Evolutionary conservation across 2,888 invertebrate species (phyloP).

Genomic region (Chirona hameri): DNA sequence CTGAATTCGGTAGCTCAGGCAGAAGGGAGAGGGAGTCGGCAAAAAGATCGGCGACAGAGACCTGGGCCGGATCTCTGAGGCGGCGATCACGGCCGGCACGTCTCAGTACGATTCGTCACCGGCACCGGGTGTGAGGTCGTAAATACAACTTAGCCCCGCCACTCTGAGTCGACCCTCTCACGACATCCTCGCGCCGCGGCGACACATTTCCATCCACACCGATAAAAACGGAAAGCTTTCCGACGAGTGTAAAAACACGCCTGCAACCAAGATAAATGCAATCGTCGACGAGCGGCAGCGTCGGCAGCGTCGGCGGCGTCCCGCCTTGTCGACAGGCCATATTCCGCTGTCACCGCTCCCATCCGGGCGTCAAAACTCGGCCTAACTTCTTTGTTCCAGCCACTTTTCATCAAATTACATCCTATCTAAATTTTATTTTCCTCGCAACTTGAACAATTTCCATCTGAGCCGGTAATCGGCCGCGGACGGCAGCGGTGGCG

Average conservation of each 20-base stretch:
- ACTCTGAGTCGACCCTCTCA: background rate
- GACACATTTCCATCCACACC: background rate
- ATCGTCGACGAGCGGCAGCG: background rate
- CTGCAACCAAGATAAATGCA: slow-evolving; percentile 27
- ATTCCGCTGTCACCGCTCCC: background rate
- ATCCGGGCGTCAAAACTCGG: background rate
- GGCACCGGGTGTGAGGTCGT: background rate
- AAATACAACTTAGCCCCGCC: background rate
- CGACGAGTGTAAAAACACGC: slow-evolving; percentile 9
- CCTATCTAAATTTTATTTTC: slow-evolving; percentile 28
- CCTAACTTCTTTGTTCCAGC: slow-evolving; percentile 27
- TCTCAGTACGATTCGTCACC: background rate
- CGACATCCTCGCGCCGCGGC: background rate
- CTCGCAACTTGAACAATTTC: slow-evolving; percentile 22
- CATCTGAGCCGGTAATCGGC: background rate
- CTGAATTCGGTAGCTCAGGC: slow-evolving; percentile 3
- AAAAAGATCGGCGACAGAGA: background rate
- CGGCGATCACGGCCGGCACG: background rate
- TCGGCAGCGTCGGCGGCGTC: background rate
- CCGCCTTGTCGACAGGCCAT: background rate
- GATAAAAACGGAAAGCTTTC: slow-evolving; percentile 12
- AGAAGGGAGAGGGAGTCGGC: background rate
- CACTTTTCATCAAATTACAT: slow-evolving; percentile 28
- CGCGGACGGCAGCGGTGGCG: background rate
- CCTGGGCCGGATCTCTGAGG: background rate